These are phyloP conservation scores for Alentia gelatinosa DNA, from an alignment of 2,888 invertebrate genomes.

Conservation along the genomic window DNA sequence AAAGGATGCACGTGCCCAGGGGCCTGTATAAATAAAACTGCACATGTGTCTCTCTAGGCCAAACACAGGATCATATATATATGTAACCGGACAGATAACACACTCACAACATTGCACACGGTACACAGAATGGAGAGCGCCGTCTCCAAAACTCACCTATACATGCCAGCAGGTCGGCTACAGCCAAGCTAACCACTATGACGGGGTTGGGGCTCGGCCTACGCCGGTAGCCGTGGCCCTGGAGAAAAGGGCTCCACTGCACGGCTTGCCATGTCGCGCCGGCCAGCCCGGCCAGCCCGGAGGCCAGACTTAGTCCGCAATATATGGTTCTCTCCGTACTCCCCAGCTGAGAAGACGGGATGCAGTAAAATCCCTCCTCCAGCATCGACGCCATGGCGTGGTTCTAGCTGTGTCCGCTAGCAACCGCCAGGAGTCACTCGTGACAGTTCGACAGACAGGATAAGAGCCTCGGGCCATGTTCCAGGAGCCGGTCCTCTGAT, in stretches of 20 bases:
- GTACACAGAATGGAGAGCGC: too few relatives aligned
- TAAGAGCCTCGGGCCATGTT: too few relatives aligned
- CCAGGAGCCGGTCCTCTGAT: not conserved
- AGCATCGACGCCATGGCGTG: constrained; percentile 52
- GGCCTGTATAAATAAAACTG: too few relatives aligned
- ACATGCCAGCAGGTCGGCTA: constrained; percentile 35
- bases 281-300: constrained; percentile 13
- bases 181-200: constrained; percentile 47
- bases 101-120: too few relatives aligned
- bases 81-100: not conserved
- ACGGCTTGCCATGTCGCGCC: constrained; percentile 27
- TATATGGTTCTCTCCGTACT: not conserved
- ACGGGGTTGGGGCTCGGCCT: constrained; percentile 54
- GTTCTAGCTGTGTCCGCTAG: not conserved
- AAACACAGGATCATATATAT: too few relatives aligned
- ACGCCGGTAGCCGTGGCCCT: not conserved
- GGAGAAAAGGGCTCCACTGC: constrained; percentile 50
- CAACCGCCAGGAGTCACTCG: too few relatives aligned
- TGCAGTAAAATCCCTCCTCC: constrained; percentile 46
- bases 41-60: too few relatives aligned
- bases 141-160: constrained; percentile 54
- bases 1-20: too few relatives aligned
- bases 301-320: constrained; percentile 28
- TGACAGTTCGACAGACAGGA: too few relatives aligned
- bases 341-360: not conserved